Evolutionary conservation across 1,140 invertebrate genomes (phyloP).

Genomic region (Tenebrio molitor): DNA sequence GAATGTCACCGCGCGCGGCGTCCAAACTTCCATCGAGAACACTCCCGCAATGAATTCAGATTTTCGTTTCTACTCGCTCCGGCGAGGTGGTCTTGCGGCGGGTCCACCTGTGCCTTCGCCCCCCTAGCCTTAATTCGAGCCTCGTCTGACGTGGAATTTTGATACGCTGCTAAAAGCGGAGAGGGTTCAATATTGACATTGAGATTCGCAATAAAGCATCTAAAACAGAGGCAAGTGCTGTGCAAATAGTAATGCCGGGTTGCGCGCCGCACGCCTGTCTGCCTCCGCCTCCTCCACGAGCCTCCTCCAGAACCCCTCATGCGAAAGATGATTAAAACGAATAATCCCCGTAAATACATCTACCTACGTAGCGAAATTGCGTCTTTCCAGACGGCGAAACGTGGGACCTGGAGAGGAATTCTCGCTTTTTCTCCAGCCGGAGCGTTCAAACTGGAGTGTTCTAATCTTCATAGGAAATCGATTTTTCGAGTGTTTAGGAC

Average conservation of each 20-base stretch:
- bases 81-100: no score
- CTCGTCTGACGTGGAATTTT: slow-evolving; percentile 23
- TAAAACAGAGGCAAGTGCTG: slow-evolving; percentile 60
- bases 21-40: no score
- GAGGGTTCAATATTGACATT: slow-evolving; percentile 57
- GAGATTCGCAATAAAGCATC: slow-evolving; percentile 62
- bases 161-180: slow-evolving; percentile 39
- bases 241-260: slow-evolving; percentile 52
- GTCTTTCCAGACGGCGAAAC: slow-evolving; percentile 9
- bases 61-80: no score
- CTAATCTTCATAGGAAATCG: slow-evolving; percentile 51
- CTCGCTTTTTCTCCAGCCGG: background rate
- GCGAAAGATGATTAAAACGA: slow-evolving; percentile 39
- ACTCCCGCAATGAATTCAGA: no score
- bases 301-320: slow-evolving; percentile 26
- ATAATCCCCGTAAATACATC: slow-evolving; percentile 33
- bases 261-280: slow-evolving; percentile 14
- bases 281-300: background rate
- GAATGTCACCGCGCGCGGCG: no score
- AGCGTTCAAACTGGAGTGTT: slow-evolving; percentile 31
- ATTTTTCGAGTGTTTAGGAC: slow-evolving; percentile 54
- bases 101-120: no score
- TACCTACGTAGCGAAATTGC: slow-evolving; percentile 9
- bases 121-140: slow-evolving; percentile 8
- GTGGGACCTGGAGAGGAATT: no score